Conservation (phyloP, 2,113 vertebrate species). For the Cyanoramphus novaezelandiae region DNA sequence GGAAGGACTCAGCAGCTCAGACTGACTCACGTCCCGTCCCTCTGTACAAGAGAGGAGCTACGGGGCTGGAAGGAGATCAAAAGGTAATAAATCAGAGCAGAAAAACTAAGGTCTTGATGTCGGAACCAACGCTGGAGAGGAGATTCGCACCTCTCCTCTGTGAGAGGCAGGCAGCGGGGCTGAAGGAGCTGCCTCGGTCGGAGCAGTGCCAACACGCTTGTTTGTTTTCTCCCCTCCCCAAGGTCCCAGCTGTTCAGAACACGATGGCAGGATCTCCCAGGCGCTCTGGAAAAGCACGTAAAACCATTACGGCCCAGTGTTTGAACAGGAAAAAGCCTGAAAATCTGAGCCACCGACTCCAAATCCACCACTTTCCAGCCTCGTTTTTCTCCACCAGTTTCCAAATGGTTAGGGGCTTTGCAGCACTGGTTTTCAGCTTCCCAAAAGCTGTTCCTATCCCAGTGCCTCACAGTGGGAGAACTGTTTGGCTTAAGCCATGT, state of each 20-base stretch:
- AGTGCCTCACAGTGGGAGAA: neutral
- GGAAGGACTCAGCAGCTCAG: neutral
- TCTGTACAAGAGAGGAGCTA: neutral
- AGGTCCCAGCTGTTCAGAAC: constrained; percentile 41
- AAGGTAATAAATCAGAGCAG: neutral
- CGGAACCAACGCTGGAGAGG: neutral
- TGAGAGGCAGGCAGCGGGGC: neutral
- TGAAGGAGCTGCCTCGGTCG: neutral
- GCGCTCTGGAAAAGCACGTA: neutral
- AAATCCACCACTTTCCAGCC: neutral
- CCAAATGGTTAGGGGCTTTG: neutral
- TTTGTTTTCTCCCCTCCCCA: constrained; percentile 14
- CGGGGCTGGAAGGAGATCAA: neutral
- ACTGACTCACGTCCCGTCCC: constrained; percentile 28
- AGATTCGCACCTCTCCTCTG: neutral
- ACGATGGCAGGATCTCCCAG: constrained; percentile 13
- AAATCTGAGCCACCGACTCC: neutral
- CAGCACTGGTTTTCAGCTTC: neutral
- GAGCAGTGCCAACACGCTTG: neutral
- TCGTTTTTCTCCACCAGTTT: neutral
- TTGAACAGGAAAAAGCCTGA: neutral
- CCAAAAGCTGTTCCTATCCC: neutral
- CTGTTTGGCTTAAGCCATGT: accelerated
- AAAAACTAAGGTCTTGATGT: neutral
- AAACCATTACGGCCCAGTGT: neutral